Percentiles rank a stretch among this genome's conserved stretches.
phyloP scores from a whole-genome alignment of 2,888 invertebrate genomes.

The Rotaria macrura region DNA sequence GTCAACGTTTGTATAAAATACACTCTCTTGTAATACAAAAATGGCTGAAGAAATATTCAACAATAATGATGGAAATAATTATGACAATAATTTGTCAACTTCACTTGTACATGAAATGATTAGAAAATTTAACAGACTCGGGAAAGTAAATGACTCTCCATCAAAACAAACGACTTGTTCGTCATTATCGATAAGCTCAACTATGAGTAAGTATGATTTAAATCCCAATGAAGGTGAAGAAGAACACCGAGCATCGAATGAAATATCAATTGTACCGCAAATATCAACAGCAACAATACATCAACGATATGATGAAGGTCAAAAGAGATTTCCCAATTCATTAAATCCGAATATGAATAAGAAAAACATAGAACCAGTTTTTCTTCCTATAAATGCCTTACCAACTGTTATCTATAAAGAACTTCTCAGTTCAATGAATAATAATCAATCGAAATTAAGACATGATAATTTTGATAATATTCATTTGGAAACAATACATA shows the following conservation, averaged over 20 bases:
- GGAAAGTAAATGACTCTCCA: background rate
- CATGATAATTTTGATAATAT: background rate
- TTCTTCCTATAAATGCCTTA: background rate
- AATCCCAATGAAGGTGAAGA: background rate
- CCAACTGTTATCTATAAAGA: background rate
- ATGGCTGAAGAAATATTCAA: background rate
- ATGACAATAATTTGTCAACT: background rate
- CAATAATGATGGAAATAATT: background rate
- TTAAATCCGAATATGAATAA: background rate
- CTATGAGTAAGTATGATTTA: background rate
- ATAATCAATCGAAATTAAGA: background rate
- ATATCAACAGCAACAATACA: background rate
- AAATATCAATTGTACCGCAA: too few species aligned
- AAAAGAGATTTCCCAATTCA: background rate
- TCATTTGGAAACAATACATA: background rate
- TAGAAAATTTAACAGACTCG: background rate
- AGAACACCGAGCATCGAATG: background rate
- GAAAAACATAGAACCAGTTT: background rate
- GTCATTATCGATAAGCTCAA: background rate
- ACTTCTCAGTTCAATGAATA: too few species aligned
- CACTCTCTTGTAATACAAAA: background rate
- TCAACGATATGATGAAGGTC: background rate
- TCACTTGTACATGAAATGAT: background rate
- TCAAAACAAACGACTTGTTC: background rate
- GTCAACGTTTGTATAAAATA: background rate